These are phyloP conservation scores for Andrena marginata DNA, from an alignment of 2,888 invertebrate species.

Conservation along the genomic window DNA sequence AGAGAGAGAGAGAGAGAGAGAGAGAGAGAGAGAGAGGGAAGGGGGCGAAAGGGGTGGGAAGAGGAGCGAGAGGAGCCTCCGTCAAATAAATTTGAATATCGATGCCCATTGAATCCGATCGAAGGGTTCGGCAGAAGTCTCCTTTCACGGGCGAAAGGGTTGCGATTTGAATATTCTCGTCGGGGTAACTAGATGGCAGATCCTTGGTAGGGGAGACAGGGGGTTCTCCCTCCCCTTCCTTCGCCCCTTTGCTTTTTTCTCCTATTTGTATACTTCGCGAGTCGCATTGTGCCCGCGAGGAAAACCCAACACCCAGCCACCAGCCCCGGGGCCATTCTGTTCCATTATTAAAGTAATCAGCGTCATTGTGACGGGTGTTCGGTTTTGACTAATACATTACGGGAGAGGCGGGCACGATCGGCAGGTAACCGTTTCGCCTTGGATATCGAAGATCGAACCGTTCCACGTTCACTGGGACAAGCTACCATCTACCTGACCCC, in stretches of 20 bases:
- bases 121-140: slow-evolving; percentile 82
- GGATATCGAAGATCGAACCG: slow-evolving; percentile 29
- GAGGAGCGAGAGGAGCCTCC: slow-evolving; percentile 74
- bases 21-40: slow-evolving; percentile 19
- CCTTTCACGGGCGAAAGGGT: slow-evolving; percentile 81
- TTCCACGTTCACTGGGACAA: not conserved
- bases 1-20: slow-evolving; percentile 22
- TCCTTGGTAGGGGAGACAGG: slow-evolving; percentile 75
- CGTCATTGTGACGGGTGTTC: slow-evolving; percentile 82
- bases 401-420: slow-evolving; percentile 64
- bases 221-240: not conserved
- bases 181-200: slow-evolving; percentile 82
- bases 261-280: slow-evolving; percentile 84
- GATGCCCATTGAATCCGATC: slow-evolving; percentile 85
- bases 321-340: slow-evolving; percentile 82
- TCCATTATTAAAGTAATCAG: slow-evolving; percentile 84
- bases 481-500: slow-evolving; percentile 28
- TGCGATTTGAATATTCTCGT: slow-evolving; percentile 85
- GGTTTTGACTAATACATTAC: slow-evolving; percentile 77
- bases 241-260: slow-evolving; percentile 66
- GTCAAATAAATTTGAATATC: slow-evolving; percentile 85
- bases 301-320: slow-evolving; percentile 83
- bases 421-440: slow-evolving; percentile 68
- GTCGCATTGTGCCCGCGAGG: slow-evolving; percentile 78
- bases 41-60: slow-evolving; percentile 48